Percentiles rank a stretch among this genome's conserved stretches.
These are phyloP conservation scores for Hiodon tergisus DNA, from an alignment of 2,113 vertebrate species.

Conservation along the genomic window DNA sequence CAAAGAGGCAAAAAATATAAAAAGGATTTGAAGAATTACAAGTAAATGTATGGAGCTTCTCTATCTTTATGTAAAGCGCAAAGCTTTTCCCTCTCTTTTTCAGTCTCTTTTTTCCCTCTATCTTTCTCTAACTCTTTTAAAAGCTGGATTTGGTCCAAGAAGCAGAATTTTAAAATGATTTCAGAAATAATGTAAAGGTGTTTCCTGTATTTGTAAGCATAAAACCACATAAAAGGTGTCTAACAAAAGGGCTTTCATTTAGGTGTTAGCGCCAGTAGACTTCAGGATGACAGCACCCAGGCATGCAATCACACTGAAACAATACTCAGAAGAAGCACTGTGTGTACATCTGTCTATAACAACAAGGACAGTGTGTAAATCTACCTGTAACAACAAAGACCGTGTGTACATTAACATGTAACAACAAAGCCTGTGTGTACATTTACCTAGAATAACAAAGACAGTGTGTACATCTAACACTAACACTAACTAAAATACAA, in stretches of 20 bases:
- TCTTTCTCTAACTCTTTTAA: conserved; percentile 23
- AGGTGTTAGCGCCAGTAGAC: conserved; percentile 23
- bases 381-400: no score
- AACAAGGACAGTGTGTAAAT: no score
- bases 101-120: conserved; percentile 19
- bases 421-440: no score
- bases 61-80: conserved; percentile 46
- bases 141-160: conserved; percentile 41
- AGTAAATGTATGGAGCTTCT: conserved; percentile 42
- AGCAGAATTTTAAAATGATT: conserved; percentile 37
- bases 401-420: no score
- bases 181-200: conserved; percentile 41
- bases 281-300: conserved; percentile 15
- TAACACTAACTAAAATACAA: no score
- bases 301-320: conserved; percentile 19
- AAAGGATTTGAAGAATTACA: conserved; percentile 73
- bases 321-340: conserved; percentile 19
- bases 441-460: no score
- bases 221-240: conserved; percentile 28
- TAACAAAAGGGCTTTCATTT: conserved; percentile 22
- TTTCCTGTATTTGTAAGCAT: conserved; percentile 34
- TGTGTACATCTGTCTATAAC: no score
- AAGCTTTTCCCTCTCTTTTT: conserved; percentile 31
- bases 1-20: conserved; percentile 79
- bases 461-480: no score